phyloP scores from a whole-genome alignment of 2,888 invertebrate genomes.

The Onchidella celtica region DNA sequence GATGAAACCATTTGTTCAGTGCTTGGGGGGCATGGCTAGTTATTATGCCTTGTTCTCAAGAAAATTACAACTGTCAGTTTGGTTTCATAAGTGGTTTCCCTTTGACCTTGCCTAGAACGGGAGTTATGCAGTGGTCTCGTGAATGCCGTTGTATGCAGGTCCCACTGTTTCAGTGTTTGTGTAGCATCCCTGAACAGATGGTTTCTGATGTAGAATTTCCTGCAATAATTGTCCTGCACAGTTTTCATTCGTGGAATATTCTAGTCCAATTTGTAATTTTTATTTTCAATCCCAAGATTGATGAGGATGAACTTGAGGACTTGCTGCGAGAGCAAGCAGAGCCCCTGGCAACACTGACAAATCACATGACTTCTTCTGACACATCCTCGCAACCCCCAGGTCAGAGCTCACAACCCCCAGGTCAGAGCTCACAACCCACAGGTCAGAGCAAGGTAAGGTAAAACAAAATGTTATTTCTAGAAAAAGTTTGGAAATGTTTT shows the following conservation, averaged over 20 bases:
- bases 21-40: too few species aligned
- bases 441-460: neutral
- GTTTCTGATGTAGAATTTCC: too few species aligned
- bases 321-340: slow-evolving; percentile 25
- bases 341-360: neutral
- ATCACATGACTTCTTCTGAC: neutral
- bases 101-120: too few species aligned
- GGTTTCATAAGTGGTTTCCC: too few species aligned
- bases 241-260: neutral
- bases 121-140: too few species aligned
- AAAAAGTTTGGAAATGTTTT: neutral
- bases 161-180: too few species aligned
- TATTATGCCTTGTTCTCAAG: too few species aligned
- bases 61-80: too few species aligned
- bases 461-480: neutral
- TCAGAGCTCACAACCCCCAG: neutral
- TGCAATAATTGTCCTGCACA: too few species aligned
- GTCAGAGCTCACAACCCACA: neutral
- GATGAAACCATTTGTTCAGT: too few species aligned
- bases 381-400: neutral
- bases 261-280: neutral
- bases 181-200: too few species aligned
- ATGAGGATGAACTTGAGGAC: slow-evolving; percentile 38
- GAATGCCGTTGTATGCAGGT: too few species aligned
- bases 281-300: slow-evolving; percentile 14